phyloP scores from a whole-genome alignment of 2,888 invertebrate species.

The Diabrotica balteata region DNA sequence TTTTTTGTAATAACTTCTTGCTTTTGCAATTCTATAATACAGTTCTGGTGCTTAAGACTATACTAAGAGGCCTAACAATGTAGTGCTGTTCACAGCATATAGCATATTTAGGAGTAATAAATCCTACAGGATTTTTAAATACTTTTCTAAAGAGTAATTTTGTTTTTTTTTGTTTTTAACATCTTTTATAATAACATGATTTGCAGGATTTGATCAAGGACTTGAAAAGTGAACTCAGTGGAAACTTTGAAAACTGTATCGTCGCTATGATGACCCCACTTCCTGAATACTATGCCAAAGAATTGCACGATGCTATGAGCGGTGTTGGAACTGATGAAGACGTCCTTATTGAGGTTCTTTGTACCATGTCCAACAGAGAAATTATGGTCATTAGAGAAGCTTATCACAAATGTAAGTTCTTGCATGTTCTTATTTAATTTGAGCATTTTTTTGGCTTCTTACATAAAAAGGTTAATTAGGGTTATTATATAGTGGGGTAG shows the following conservation, averaged over 20 bases:
- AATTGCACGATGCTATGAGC: constrained; percentile 82
- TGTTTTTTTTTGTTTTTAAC: constrained; percentile 7
- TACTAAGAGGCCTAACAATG: too few species aligned
- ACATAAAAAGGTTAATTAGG: too few species aligned
- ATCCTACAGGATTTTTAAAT: not conserved
- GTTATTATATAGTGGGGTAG: too few species aligned
- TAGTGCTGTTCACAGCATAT: too few species aligned
- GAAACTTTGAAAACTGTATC: constrained; percentile 84
- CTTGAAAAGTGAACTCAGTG: constrained; percentile 86
- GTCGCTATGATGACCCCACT: constrained; percentile 86
- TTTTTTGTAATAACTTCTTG: too few species aligned
- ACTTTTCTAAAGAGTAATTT: not conserved
- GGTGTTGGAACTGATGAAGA: constrained; percentile 88
- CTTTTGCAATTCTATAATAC: too few species aligned
- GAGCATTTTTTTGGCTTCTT: too few species aligned
- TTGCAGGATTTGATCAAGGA: constrained; percentile 76
- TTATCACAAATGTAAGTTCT: constrained; percentile 75
- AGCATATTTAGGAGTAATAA: too few species aligned
- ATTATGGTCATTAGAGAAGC: constrained; percentile 80
- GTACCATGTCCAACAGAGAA: constrained; percentile 85
- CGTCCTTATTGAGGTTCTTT: constrained; percentile 86
- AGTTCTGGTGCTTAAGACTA: too few species aligned
- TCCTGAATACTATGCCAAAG: constrained; percentile 83
- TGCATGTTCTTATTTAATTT: too few species aligned
- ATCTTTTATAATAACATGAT: not conserved